Conservation (phyloP, 1,140 invertebrate species). For the Heliothis subflexa region DNA sequence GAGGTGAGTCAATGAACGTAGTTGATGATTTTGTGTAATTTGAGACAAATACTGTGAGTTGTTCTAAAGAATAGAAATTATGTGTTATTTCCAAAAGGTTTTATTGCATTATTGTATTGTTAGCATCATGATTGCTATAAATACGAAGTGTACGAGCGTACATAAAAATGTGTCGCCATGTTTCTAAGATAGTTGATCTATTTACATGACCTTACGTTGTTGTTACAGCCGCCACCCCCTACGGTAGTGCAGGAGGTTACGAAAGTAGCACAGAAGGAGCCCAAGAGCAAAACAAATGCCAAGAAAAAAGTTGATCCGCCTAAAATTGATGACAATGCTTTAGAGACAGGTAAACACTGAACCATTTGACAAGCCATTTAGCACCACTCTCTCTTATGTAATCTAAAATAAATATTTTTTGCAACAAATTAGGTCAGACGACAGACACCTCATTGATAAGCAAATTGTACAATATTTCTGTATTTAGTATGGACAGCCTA, state of each 20-base stretch:
- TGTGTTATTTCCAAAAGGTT: not conserved
- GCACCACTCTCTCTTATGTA: conserved; percentile 25
- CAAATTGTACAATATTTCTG: not conserved
- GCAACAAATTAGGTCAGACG: conserved; percentile 11
- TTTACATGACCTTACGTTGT: conserved; percentile 49
- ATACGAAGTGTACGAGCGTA: conserved; percentile 3
- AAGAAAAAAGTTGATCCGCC: conserved; percentile 67
- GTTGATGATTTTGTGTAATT: conserved; percentile 50
- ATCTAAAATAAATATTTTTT: conserved; percentile 30
- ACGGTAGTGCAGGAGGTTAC: conserved; percentile 52
- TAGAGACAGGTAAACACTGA: conserved; percentile 70
- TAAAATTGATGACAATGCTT: conserved; percentile 65
- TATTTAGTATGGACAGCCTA: not conserved
- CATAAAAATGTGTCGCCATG: conserved; percentile 59
- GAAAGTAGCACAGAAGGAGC: conserved; percentile 55
- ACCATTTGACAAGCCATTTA: conserved; percentile 1
- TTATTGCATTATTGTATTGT: not conserved
- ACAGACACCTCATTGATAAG: no score
- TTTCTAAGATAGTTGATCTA: conserved; percentile 51
- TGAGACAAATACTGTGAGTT: conserved; percentile 16
- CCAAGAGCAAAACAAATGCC: conserved; percentile 53
- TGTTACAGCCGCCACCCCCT: conserved; percentile 63
- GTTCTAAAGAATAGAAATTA: not conserved
- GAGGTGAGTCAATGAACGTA: conserved; percentile 66
- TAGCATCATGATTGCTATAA: not conserved